phyloP scores from a whole-genome alignment of 2,113 vertebrate species.

The Epinephelus cyanopodus region DNA sequence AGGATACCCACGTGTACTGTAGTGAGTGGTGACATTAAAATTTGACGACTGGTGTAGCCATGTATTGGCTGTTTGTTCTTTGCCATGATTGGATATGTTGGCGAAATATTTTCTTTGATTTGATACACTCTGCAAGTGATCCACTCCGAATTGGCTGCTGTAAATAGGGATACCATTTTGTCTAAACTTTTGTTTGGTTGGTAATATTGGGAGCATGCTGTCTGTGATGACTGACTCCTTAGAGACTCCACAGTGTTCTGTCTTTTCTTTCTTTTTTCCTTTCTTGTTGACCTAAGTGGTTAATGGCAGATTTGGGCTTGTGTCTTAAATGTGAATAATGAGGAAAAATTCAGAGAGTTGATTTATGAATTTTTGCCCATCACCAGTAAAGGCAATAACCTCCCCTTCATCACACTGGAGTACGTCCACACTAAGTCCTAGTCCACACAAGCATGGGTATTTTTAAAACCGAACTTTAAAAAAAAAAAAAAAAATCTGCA shows the following conservation, averaged over 20 bases:
- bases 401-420: neutral
- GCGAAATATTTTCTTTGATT: conserved; percentile 37
- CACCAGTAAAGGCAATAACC: neutral
- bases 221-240: conserved; percentile 46
- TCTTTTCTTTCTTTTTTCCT: conserved; percentile 23
- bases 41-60: neutral
- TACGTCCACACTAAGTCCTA: conserved; percentile 21
- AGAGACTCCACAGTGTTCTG: conserved; percentile 30
- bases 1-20: conserved; percentile 36
- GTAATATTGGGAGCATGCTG: conserved; percentile 70
- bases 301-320: conserved; percentile 20
- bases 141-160: conserved; percentile 55
- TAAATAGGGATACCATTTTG: conserved; percentile 62
- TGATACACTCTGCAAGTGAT: conserved; percentile 46
- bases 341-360: neutral
- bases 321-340: conserved; percentile 20
- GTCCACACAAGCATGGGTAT: too few relatives aligned
- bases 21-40: conserved; percentile 7
- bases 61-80: conserved; percentile 44
- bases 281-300: conserved; percentile 6
- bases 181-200: conserved; percentile 61
- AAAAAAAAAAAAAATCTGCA: too few relatives aligned
- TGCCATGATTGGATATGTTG: conserved; percentile 32
- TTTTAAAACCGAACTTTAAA: too few relatives aligned
- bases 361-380: neutral